These are phyloP conservation scores for Ceriagrion tenellum DNA, from an alignment of 2,888 invertebrate species.

Conservation along the genomic window DNA sequence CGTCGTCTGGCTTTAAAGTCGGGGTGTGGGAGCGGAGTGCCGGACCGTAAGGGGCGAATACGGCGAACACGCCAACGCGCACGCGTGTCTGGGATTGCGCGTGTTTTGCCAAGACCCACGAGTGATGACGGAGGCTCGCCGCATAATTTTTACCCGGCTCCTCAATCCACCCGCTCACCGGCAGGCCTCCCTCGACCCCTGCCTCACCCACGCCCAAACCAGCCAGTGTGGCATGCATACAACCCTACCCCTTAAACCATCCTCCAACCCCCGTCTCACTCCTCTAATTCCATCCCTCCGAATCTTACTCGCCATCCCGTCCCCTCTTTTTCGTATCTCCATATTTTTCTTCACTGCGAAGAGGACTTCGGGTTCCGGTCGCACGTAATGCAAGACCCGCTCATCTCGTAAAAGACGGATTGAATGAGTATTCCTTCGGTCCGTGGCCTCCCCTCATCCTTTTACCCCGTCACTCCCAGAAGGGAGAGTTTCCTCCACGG, in stretches of 20 bases:
- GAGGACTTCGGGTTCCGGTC: slow-evolving; percentile 35
- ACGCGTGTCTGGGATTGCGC: slow-evolving; percentile 44
- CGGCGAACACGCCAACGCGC: slow-evolving; percentile 48
- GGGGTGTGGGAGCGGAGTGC: slow-evolving; percentile 23
- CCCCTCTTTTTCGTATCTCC: neutral
- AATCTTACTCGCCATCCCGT: neutral
- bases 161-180: slow-evolving; percentile 1
- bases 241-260: neutral
- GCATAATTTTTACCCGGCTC: slow-evolving; percentile 49
- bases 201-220: neutral
- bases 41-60: slow-evolving; percentile 33
- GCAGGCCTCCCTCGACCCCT: neutral
- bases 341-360: neutral
- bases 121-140: slow-evolving; percentile 55
- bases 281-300: neutral
- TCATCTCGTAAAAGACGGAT: slow-evolving; percentile 45
- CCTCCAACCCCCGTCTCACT: neutral
- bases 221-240: neutral
- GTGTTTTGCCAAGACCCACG: slow-evolving; percentile 40
- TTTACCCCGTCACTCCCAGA: neutral
- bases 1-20: neutral
- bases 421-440: neutral
- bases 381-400: slow-evolving; percentile 14
- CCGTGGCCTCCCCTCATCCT: neutral
- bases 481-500: neutral